phyloP scores from a whole-genome alignment of 2,888 invertebrate species.

The Myopa tessellatipennis region DNA sequence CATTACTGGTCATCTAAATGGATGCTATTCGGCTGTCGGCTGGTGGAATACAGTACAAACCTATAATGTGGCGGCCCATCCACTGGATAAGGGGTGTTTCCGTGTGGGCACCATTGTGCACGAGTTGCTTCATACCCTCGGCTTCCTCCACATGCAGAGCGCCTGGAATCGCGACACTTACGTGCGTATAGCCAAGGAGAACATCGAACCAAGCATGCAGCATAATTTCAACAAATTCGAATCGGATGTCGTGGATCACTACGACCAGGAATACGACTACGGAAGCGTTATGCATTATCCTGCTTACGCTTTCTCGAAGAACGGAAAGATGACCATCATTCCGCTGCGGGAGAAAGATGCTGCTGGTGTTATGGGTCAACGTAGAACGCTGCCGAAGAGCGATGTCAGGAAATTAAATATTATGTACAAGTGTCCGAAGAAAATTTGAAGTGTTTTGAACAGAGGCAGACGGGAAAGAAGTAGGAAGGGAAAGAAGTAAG shows the following conservation, averaged over 20 bases:
- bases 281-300: slow-evolving; percentile 84
- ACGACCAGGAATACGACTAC: slow-evolving; percentile 79
- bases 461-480: background rate
- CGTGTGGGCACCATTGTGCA: slow-evolving; percentile 74
- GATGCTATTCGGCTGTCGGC: slow-evolving; percentile 84
- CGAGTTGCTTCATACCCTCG: slow-evolving; percentile 80
- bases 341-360: slow-evolving; percentile 61
- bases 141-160: slow-evolving; percentile 84
- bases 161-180: slow-evolving; percentile 78
- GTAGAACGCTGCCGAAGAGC: slow-evolving; percentile 46
- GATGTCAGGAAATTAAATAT: slow-evolving; percentile 47
- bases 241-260: slow-evolving; percentile 70
- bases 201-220: slow-evolving; percentile 71
- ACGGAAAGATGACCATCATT: slow-evolving; percentile 76
- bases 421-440: slow-evolving; percentile 51
- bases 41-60: slow-evolving; percentile 68
- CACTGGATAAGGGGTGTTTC: slow-evolving; percentile 61
- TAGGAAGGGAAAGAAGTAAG: background rate
- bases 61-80: slow-evolving; percentile 57
- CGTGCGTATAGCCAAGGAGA: slow-evolving; percentile 70
- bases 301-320: slow-evolving; percentile 76
- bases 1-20: slow-evolving; percentile 65
- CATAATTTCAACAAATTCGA: slow-evolving; percentile 77
- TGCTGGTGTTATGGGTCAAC: slow-evolving; percentile 51
- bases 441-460: background rate